These are phyloP conservation scores for Orthosia cruda DNA, from an alignment of 2,888 invertebrate species.

Conservation along the genomic window DNA sequence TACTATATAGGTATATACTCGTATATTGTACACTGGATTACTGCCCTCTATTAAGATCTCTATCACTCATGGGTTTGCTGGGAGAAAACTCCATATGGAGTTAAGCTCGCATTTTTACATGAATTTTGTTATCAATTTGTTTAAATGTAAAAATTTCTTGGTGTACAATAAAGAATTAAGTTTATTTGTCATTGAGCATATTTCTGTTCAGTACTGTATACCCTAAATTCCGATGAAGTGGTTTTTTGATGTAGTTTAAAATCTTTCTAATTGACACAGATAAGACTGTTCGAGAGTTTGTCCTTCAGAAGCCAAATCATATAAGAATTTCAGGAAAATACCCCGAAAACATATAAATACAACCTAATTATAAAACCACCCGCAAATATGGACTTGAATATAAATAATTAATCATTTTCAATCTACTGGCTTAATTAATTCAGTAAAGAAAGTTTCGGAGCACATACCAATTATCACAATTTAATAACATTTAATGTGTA, in stretches of 20 bases:
- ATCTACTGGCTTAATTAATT: slow-evolving; percentile 43
- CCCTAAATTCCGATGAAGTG: too few species aligned
- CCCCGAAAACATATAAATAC: background rate
- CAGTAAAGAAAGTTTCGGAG: slow-evolving; percentile 30
- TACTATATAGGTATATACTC: too few species aligned
- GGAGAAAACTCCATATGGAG: too few species aligned
- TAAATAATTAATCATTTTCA: slow-evolving; percentile 27
- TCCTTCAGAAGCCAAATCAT: background rate
- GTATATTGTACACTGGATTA: too few species aligned
- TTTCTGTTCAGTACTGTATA: background rate
- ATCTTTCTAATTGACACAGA: too few species aligned
- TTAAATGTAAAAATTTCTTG: too few species aligned
- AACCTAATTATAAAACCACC: slow-evolving; percentile 19
- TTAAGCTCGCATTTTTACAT: too few species aligned
- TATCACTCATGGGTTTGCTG: too few species aligned
- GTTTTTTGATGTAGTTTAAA: background rate
- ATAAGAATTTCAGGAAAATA: background rate
- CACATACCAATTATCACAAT: slow-evolving; percentile 38
- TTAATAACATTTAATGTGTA: slow-evolving; percentile 38
- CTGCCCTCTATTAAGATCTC: too few species aligned
- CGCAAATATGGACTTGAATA: slow-evolving; percentile 16
- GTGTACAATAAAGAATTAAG: too few species aligned
- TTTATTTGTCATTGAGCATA: background rate
- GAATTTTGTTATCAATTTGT: too few species aligned
- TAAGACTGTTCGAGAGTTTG: background rate